These are phyloP conservation scores for Clarias gariepinus DNA, from an alignment of 2,113 vertebrate genomes.

Conservation along the genomic window DNA sequence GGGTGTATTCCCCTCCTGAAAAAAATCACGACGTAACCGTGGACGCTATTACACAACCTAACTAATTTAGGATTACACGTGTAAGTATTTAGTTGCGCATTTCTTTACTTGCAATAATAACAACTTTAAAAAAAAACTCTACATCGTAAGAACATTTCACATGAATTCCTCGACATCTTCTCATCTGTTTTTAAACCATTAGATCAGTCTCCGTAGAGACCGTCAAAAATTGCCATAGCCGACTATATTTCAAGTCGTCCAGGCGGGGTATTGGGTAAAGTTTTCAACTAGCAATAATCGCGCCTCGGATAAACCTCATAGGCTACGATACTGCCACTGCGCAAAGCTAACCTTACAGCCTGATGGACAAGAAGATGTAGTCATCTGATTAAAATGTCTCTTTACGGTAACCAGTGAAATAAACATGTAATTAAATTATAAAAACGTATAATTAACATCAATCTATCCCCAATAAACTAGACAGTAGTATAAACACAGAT, in stretches of 20 bases:
- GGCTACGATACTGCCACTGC: slow-evolving; percentile 20
- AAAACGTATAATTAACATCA: too few relatives aligned
- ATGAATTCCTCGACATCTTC: too few relatives aligned
- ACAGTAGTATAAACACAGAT: background rate
- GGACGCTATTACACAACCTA: too few relatives aligned
- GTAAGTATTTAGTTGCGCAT: too few relatives aligned
- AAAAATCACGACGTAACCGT: too few relatives aligned
- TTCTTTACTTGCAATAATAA: too few relatives aligned
- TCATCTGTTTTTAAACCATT: rapidly evolving
- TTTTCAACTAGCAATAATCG: slow-evolving; percentile 17
- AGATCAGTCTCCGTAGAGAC: slow-evolving; percentile 10
- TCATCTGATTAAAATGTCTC: background rate
- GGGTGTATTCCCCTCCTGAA: too few relatives aligned
- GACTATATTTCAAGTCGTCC: slow-evolving; percentile 53
- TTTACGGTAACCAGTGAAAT: background rate
- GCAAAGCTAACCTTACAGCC: background rate
- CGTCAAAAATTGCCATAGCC: slow-evolving; percentile 28
- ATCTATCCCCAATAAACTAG: rapidly evolving
- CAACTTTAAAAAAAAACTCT: too few relatives aligned
- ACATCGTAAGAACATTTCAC: too few relatives aligned
- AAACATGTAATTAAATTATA: background rate
- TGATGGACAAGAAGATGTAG: too few relatives aligned
- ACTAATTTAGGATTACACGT: too few relatives aligned
- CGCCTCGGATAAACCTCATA: slow-evolving; percentile 23
- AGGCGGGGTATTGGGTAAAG: slow-evolving; percentile 52